phyloP scores from a whole-genome alignment of 2,888 invertebrate genomes.

The Arctia plantaginis region DNA sequence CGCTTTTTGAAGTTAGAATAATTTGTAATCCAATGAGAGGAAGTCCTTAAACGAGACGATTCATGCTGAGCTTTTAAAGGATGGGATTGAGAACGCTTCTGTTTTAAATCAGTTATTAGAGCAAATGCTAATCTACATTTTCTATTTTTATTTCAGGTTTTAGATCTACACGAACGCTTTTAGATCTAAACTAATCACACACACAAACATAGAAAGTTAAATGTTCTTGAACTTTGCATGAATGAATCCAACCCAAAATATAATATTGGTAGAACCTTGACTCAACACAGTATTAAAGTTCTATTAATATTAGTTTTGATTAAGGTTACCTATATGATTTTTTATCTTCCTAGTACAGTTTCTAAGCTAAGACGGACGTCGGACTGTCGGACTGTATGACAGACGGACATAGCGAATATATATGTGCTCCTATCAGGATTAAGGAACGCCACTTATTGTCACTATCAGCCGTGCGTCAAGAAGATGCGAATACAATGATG shows the following conservation, averaged over 20 bases:
- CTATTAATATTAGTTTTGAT: not conserved
- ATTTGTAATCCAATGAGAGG: conserved; percentile 4
- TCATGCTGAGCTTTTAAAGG: not conserved
- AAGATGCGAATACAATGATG: not conserved
- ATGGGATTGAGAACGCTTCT: not conserved
- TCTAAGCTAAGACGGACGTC: no score
- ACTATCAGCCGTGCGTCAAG: not conserved
- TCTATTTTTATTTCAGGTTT: not conserved
- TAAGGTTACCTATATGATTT: no score
- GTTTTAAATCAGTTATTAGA: not conserved
- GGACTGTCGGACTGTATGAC: no score
- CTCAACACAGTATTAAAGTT: no score
- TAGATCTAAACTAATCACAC: no score
- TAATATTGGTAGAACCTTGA: no score
- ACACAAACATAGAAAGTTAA: no score
- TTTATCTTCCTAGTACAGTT: not conserved
- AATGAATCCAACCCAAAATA: no score
- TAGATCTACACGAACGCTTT: not conserved
- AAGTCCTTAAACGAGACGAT: not conserved
- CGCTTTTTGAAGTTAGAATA: conserved; percentile 2
- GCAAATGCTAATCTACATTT: not conserved
- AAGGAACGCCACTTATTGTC: no score
- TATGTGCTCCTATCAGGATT: no score
- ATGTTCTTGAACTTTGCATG: no score
- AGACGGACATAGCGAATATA: no score